These are phyloP conservation scores for Percopsis transmontana DNA, from an alignment of 2,113 vertebrate species.

Conservation along the genomic window DNA sequence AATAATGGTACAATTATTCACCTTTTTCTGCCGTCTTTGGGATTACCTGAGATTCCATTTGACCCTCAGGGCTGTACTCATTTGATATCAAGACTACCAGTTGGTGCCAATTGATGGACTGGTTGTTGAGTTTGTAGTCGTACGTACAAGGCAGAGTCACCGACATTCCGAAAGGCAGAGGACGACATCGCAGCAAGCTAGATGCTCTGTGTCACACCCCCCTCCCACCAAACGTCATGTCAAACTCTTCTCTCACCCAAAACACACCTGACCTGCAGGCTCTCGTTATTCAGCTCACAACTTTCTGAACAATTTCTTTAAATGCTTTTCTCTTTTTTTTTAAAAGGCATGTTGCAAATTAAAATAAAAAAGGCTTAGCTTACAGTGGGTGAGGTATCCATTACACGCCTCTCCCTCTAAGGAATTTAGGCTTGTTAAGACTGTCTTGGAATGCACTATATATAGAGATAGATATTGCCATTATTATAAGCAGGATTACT, in stretches of 20 bases:
- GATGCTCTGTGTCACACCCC: conserved; percentile 12
- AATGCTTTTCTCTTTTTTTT: conserved; percentile 37
- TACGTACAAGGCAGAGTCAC: conserved; percentile 22
- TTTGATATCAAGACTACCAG: conserved; percentile 40
- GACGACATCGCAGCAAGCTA: conserved; percentile 5
- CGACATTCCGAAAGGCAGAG: conserved; percentile 36
- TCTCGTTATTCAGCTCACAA: conserved; percentile 42
- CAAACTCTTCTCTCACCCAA: conserved; percentile 10
- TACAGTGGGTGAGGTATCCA: conserved; percentile 69
- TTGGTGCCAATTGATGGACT: conserved; percentile 28
- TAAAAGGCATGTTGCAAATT: conserved; percentile 52
- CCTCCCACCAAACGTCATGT: conserved; percentile 5
- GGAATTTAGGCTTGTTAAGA: conserved; percentile 74
- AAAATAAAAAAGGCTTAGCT: conserved; percentile 58
- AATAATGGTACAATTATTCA: conserved; percentile 33
- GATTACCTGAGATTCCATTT: conserved; percentile 79
- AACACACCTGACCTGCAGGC: conserved; percentile 80
- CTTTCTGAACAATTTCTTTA: conserved; percentile 44
- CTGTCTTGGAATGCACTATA: conserved; percentile 81
- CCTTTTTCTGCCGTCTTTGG: conserved; percentile 54
- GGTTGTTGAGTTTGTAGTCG: conserved; percentile 54
- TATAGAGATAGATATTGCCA: conserved; percentile 79
- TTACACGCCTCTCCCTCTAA: conserved; percentile 69
- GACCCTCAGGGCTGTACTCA: conserved; percentile 67
- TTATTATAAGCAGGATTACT: conserved; percentile 82